phyloP scores from a whole-genome alignment of 1,140 invertebrate genomes.

The Drosophila kanapiae region DNA sequence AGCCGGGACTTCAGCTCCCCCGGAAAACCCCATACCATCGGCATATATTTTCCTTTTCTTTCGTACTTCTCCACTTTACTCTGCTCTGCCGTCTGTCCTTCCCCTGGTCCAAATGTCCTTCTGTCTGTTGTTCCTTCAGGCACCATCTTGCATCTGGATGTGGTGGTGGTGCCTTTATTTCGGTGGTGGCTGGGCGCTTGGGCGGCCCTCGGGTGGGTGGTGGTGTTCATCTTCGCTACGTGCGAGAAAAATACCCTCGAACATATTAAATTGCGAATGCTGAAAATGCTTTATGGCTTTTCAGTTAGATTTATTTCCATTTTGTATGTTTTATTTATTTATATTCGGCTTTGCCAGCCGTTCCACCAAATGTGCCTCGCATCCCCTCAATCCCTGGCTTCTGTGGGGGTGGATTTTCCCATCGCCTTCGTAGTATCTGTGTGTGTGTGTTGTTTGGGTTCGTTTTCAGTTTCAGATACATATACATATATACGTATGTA shows the following conservation, averaged over 20 bases:
- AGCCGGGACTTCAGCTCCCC: conserved; percentile 57
- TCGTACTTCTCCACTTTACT: conserved; percentile 17
- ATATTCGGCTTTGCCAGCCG: conserved; percentile 70
- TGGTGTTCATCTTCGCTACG: conserved; percentile 78
- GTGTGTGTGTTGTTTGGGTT: conserved; percentile 34
- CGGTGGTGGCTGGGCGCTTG: conserved; percentile 35
- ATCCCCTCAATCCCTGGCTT: conserved; percentile 13
- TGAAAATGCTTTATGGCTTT: conserved; percentile 85
- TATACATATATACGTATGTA: not conserved
- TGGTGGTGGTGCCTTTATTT: conserved; percentile 35
- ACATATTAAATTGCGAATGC: conserved; percentile 85
- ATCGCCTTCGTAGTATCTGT: not conserved
- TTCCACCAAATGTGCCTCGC: conserved; percentile 45
- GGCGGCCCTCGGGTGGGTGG: conserved; percentile 25
- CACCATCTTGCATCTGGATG: conserved; percentile 73
- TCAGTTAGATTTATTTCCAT: conserved; percentile 85
- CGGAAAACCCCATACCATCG: conserved; percentile 11
- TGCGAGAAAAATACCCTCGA: conserved; percentile 83
- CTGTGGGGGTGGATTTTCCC: conserved; percentile 59
- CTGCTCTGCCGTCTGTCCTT: conserved; percentile 30
- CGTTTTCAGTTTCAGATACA: conserved; percentile 65
- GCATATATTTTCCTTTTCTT: conserved; percentile 47
- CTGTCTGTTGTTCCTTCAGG: conserved; percentile 67
- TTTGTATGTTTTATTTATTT: conserved; percentile 85
- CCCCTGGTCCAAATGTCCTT: conserved; percentile 55